phyloP scores from a whole-genome alignment of 2,113 vertebrate species.

The Phyllostomus discolor region DNA sequence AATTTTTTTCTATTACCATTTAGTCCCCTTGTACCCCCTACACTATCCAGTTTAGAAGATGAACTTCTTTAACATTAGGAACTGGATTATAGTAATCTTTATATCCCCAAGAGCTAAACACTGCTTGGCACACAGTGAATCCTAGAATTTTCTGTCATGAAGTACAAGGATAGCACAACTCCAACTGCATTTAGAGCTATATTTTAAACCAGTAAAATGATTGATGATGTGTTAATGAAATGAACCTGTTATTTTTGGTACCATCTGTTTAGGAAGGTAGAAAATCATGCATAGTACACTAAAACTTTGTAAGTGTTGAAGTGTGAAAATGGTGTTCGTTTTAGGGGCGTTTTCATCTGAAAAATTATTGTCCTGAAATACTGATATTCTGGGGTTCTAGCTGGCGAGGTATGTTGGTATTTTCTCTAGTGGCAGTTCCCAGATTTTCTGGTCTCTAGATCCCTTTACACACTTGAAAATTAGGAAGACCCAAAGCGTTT shows the following conservation, averaged over 20 bases:
- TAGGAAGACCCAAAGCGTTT: neutral
- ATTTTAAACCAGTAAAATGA: neutral
- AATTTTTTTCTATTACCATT: too few relatives aligned
- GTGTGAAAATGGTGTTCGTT: constrained; percentile 13
- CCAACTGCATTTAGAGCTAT: neutral
- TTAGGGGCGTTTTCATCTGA: neutral
- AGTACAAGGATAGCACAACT: neutral
- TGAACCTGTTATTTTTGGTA: neutral
- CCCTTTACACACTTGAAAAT: neutral
- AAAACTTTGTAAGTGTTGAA: neutral
- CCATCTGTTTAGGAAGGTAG: neutral
- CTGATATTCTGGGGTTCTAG: neutral
- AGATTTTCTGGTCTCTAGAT: neutral
- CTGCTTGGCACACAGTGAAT: neutral
- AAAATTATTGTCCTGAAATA: neutral
- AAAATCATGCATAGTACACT: neutral
- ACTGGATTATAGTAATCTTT: neutral
- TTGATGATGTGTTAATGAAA: neutral
- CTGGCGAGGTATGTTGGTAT: neutral
- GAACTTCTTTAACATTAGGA: neutral
- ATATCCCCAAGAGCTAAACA: neutral
- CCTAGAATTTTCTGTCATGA: neutral
- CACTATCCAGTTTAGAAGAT: neutral
- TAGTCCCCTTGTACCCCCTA: too few relatives aligned
- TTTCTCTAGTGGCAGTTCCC: neutral